Base-by-base conservation (phyloP, 1,140 invertebrate species). In the Antheraea mylitta region DNA sequence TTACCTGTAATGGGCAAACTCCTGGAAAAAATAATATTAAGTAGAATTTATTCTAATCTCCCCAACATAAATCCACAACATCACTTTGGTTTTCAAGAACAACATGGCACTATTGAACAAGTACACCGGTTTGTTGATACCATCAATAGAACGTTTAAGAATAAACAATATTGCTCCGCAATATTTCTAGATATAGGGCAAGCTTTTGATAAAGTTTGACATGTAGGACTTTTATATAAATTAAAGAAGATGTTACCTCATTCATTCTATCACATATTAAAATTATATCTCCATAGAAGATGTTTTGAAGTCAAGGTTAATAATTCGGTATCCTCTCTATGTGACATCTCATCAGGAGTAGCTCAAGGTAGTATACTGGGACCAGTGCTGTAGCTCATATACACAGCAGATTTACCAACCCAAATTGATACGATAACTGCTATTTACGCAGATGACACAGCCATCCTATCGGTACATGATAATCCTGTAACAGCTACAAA, bases 1-100 rank as follows among this genome's bases (percentile, higher is more conserved):
- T 38, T 89, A 8, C 75, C 82, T 10, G 71, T 78, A 9, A 30
- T 82, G 3, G 80, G 75, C 8, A 86, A 90, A 75, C 7, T 84
- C 8, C 79, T 85, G 63, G 81, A 88, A 66, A 83, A 76, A 64
- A 45, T 85, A 7, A 16, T 89, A 16, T 60, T 83, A 9, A 78
- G 73, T 64, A 76, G 79, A 65, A 65, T 86, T 13, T 79, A 79
- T 67, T n/a, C 22, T 36, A 59, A 74, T 13, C 66, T 77, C 13
- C 22, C 10, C 58, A 53, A 61, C 61, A 72, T 66, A 13, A 76
- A 88, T 38, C 79, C 87, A 10, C 18, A 71, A 7, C 78, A 85
- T 58, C 82, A 89, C 69, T 87, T 86, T 74, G 86, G 83, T 2
- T 87, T 89, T 58, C 37, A 82, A 37, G 53, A 76, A 67, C 63